Base-by-base conservation (phyloP, 2,888 invertebrate species). In the Stramonita haemastoma region DNA sequence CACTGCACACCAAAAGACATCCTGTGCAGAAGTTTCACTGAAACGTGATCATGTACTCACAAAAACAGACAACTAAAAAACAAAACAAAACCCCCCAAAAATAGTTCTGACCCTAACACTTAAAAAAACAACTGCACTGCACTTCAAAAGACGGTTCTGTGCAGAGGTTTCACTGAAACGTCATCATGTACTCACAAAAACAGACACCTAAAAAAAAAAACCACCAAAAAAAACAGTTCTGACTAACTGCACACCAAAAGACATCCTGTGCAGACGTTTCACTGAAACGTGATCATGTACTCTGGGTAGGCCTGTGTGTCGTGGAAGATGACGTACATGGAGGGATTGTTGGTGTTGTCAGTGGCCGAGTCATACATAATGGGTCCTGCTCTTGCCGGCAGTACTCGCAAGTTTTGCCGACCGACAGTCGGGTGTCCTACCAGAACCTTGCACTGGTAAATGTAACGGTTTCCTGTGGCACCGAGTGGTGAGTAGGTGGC, bases 281-380 rank as follows among this genome's bases (percentile, higher is more conserved):
- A 88, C 26, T 79, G 83, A 87, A 94, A 95, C 5, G 92, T 93
- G 17, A 95, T 93, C 32, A 95, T 90, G 90, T 95, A 95, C 81
- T 94, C 93, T 11, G 95, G 95, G 90, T 95, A 95, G 0, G 94
- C 95, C 84, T 94, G 95, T 0, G 94, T 93, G 90, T 95, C 95
- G 91, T 94, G 91, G 89, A 95, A 95, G 29, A 95, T 94, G 32
- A 95, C 93, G 91, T 92, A 95, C 90, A 95, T 95, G 2, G 79
- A 46, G 17, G 66, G 66, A 0, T 6, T 57, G 0, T 17, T 56
- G 15, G 89, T 86, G 89, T 93, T 92, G 88, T 94, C 93, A 0
- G 93, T 93, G 11, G 94, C 93, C 19, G 94, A 94, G 89, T 95
- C 95, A 91, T 92, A 95, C 46, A 92, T 88, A 17, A 91, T 81